These are phyloP conservation scores for Blastomussa wellsi DNA, from an alignment of 92 coral and sea anemone species.

Conservation along the genomic window DNA sequence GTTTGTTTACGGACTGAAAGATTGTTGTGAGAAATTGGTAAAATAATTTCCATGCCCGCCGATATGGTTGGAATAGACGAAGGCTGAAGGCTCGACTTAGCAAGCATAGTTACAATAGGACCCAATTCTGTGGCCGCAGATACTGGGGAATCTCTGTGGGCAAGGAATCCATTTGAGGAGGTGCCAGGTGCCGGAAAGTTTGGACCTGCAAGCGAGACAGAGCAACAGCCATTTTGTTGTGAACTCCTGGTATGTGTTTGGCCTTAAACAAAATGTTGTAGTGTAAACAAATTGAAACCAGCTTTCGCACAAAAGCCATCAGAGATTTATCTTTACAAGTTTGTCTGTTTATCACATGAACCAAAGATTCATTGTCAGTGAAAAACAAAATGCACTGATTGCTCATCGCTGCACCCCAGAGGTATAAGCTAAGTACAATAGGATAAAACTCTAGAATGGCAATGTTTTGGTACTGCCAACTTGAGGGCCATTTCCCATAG, in stretches of 20 bases:
- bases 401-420: constrained; percentile 43
- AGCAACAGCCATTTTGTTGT: constrained; percentile 56
- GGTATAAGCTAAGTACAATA: constrained; percentile 38
- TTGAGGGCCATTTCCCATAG: constrained; percentile 55
- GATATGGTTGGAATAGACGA: constrained; percentile 37
- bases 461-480: constrained; percentile 43
- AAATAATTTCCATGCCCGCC: constrained; percentile 52
- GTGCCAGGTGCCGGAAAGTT: constrained; percentile 36
- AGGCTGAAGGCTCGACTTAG: constrained; percentile 56
- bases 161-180: constrained; percentile 26
- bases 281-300: constrained; percentile 44
- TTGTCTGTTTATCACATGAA: constrained; percentile 61
- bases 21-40: background rate
- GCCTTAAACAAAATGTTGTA: constrained; percentile 64
- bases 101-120: constrained; percentile 13
- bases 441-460: constrained; percentile 50
- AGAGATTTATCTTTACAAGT: constrained; percentile 55
- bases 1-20: background rate
- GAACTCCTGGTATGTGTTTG: constrained; percentile 61
- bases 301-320: constrained; percentile 61
- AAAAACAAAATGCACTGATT: constrained; percentile 55
- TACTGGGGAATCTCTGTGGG: constrained; percentile 52
- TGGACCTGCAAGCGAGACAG: constrained; percentile 67
- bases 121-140: constrained; percentile 60
- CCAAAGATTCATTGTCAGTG: constrained; percentile 71